Evolutionary conservation across 2,113 vertebrate species (phyloP), one percentile per base, ranked within the genome.

Genomic region (Phalacrocorax carbo): DNA sequence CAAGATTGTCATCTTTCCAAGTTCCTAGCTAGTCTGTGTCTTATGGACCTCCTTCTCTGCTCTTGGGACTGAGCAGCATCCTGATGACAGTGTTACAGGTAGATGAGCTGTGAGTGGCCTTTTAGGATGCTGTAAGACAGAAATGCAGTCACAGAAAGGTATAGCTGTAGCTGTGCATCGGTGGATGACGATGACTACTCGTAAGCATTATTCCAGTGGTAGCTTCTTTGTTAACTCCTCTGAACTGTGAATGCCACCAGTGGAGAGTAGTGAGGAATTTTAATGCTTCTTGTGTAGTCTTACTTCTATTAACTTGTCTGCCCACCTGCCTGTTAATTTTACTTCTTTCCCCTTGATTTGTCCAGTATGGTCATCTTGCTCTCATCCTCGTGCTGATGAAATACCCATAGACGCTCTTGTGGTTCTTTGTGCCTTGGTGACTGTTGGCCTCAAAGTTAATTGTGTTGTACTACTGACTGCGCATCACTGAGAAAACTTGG

Each of bases 161-260:
- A 3, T 18, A 13, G 6, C 55, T 42, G n/a, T 38, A 54, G 62
- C n/a, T 32, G 18, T 10, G 51, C 44, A 3, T 16, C 7, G 1
- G 34, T 12, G 26, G 42, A 2, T 21, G 68, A 5, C 2, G 0
- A 4, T 22, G 52, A 5, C 22, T 2, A 13, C 66, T 73, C 9
- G 4, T 29, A 16, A 38, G n/a, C 4, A 1, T 48, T 13, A 11
- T 38, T 61, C 40, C 40, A 3, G 0, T 48, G 26, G 55, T n/a
- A 17, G 22, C 22, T 16, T 11, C 62, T 69, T 19, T 7, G 0
- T 65, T 49, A 32, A 9, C 40, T 40, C 5, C 9, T 42, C 51
- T 49, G 34, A 34, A 3, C 54, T 20, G 8, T 32, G 32, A 42
- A 0, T 46, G 64, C 40, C 9, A 3, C 40, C 17, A 10, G 15